A percentile compares a stretch with the other conserved stretches of the same genome.
phyloP scores from a whole-genome alignment of 1,140 invertebrate genomes.

The Lepidurus arcticus region DNA sequence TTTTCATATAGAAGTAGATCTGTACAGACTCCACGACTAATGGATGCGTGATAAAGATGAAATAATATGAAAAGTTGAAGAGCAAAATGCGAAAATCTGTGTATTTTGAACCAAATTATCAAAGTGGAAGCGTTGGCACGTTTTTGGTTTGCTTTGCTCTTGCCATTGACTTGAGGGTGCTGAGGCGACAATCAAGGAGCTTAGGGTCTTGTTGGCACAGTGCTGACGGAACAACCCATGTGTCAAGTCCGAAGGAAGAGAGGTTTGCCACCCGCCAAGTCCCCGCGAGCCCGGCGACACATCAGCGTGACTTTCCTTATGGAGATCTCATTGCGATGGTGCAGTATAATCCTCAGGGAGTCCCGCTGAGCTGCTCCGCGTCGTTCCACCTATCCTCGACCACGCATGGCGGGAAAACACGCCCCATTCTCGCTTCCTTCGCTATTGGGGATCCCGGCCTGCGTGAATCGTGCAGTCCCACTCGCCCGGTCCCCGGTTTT shows the following conservation, averaged over 20 bases:
- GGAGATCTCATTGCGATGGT: slow-evolving; percentile 15
- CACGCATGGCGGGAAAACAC: slow-evolving; percentile 16
- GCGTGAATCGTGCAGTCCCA: neutral
- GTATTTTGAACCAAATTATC: neutral
- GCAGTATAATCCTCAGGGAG: neutral
- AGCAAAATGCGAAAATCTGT: neutral
- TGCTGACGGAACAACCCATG: slow-evolving; percentile 4
- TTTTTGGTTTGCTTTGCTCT: neutral
- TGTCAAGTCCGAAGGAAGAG: neutral
- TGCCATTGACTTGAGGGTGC: neutral
- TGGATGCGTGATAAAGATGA: neutral
- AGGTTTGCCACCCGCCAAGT: slow-evolving; percentile 11
- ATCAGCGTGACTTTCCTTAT: slow-evolving; percentile 5
- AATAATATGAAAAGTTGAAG: neutral
- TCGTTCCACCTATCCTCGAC: slow-evolving; percentile 3
- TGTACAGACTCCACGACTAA: no score
- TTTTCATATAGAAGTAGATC: no score
- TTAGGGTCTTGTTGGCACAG: slow-evolving; percentile 17
- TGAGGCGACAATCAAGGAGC: slow-evolving; percentile 3
- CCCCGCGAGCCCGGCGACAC: neutral
- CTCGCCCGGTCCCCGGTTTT: neutral
- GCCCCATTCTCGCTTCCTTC: slow-evolving; percentile 7
- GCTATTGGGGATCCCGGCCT: slow-evolving; percentile 7
- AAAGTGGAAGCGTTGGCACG: neutral
- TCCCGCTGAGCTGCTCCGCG: slow-evolving; percentile 2